Evolutionary conservation across 2,888 invertebrate species (phyloP).

Genomic region (Agrenia bidenticulata): DNA sequence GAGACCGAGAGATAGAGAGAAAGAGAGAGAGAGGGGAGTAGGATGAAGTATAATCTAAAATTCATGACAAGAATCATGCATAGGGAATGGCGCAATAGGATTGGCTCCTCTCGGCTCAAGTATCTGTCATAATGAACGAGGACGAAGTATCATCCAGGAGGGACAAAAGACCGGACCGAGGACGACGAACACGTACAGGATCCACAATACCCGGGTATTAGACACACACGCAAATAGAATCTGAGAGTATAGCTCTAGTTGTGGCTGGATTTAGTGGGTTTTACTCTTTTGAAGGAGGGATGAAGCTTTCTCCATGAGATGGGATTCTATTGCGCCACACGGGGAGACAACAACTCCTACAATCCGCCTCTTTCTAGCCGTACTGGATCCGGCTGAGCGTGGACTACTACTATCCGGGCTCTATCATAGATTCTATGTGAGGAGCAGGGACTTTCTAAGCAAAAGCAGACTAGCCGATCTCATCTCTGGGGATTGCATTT

Average conservation of each 20-base stretch:
- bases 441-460: too few species aligned
- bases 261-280: background rate
- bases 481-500: background rate
- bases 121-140: constrained; percentile 4
- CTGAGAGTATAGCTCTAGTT: too few species aligned
- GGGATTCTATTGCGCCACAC: constrained; percentile 15
- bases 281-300: constrained; percentile 16
- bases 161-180: too few species aligned
- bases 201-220: background rate
- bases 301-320: constrained; percentile 20
- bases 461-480: too few species aligned
- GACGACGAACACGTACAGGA: background rate
- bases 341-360: constrained; percentile 7
- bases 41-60: constrained; percentile 43
- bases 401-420: too few species aligned
- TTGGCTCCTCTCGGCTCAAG: background rate
- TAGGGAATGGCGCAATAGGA: constrained; percentile 18
- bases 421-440: too few species aligned
- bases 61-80: constrained; percentile 45
- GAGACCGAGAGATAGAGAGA: constrained; percentile 14
- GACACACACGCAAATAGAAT: background rate
- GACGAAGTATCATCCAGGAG: too few species aligned
- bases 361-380: constrained; percentile 7
- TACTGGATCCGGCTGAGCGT: background rate
- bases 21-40: constrained; percentile 21